These are phyloP conservation scores for Agrochola circellaris DNA, from an alignment of 2,888 invertebrate species.

Conservation along the genomic window DNA sequence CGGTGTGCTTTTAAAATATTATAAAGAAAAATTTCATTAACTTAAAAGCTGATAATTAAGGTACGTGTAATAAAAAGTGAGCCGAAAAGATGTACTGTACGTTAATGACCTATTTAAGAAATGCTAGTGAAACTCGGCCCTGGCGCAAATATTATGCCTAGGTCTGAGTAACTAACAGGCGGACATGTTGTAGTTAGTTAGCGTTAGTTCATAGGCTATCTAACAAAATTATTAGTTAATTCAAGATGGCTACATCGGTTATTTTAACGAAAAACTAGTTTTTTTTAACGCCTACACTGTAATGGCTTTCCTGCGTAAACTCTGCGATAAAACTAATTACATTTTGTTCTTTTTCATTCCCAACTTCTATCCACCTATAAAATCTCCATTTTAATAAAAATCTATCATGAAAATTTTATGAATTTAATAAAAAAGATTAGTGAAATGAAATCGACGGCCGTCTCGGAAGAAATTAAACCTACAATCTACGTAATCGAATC, in stretches of 20 bases:
- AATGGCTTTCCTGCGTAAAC: not conserved
- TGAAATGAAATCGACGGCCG: constrained; percentile 31
- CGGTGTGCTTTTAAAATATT: constrained; percentile 19
- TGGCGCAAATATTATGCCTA: not conserved
- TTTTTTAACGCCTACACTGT: not conserved
- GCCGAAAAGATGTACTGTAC: constrained; percentile 1
- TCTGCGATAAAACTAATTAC: constrained; percentile 13
- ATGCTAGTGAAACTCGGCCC: not conserved
- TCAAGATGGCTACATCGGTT: not conserved
- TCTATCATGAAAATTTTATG: constrained; percentile 38
- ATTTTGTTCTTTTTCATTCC: not conserved
- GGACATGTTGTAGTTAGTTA: not conserved
- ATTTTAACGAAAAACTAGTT: not conserved
- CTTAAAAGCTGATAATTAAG: constrained; percentile 32
- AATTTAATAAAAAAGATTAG: constrained; percentile 58
- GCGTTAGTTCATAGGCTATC: not conserved
- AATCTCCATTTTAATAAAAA: constrained; percentile 44
- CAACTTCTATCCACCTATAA: constrained; percentile 2
- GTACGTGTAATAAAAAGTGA: constrained; percentile 17
- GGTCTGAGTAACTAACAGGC: not conserved
- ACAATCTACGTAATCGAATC: constrained; percentile 60
- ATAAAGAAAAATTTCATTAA: constrained; percentile 25
- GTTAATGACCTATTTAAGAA: not conserved
- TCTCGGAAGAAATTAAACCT: constrained; percentile 50
- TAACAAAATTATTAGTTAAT: not conserved